Base-by-base conservation (phyloP, 2,888 invertebrate genomes). In the Camptogramma bilineatum region DNA sequence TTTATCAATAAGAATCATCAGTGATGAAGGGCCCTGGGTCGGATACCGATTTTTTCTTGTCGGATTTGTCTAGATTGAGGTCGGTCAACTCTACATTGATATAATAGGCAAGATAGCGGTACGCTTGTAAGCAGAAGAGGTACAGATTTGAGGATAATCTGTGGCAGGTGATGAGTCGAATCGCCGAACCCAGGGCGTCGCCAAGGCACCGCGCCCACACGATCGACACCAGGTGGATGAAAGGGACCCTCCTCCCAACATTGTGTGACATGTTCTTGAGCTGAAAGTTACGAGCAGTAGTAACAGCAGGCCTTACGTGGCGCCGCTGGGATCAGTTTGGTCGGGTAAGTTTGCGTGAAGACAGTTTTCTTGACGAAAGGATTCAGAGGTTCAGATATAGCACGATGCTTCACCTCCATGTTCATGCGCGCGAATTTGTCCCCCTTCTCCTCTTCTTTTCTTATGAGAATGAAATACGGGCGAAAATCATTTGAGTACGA, bases 401-500 rank as follows among this genome's bases (percentile, higher is more conserved):
- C 71, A 9, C 62, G 73, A 66, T 86, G 86, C 69, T 90, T 91
- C 48, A 92, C 76, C 79, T 92, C 91, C 88, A 92, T 86, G 64
- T 87, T 87, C 42, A 92, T 86, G 64, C 81, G 83, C 1, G 90
- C 91, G 67, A 79, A 85, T 70, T 81, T 87, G 51, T 92, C 92
- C 1, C 91, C 92, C 65, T 92, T 91, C 60, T 92, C 91, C 70
- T 92, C 92, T 73, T 91, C 92, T 68, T 92, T 92, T 68, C 73
- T 84, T 50, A 92, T 78, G 0, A 81, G 66, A 67, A 92, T 84
- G 69, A 82, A 92, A 75, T 82, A 92, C 24, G 92, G 92, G 7
- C 92, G 85, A 64, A 87, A 85, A 7, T 88, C 86, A 70, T 91
- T 91, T 1, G 84, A 79, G 78, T 83, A 84, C 5, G 56, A 57